Percentiles rank a stretch among this genome's conserved stretches.
Evolutionary conservation across 2,113 vertebrate genomes (phyloP).

Genomic region (Pedionomus torquatus): DNA sequence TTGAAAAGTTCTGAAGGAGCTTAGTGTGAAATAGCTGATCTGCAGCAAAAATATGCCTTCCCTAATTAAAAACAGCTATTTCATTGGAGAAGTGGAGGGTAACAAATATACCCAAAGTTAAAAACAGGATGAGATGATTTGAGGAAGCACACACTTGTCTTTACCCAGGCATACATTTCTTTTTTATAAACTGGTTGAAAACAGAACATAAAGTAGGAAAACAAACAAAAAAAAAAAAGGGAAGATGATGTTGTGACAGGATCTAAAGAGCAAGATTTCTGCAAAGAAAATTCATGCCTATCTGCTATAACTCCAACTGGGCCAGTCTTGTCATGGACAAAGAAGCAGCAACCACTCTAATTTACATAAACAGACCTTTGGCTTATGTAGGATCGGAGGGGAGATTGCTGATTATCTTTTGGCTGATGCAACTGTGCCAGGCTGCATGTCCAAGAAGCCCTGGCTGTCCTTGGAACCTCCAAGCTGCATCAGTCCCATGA

Average conservation of each 20-base stretch:
- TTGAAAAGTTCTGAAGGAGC: slow-evolving; percentile 30
- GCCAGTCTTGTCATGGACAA: not conserved
- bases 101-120: not conserved
- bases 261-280: not conserved
- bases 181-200: not conserved
- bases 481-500: not conserved
- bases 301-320: not conserved
- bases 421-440: not conserved
- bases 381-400: not conserved
- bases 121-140: not conserved
- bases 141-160: not conserved
- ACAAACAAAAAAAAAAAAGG: not conserved
- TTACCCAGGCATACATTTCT: not conserved
- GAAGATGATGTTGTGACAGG: not conserved
- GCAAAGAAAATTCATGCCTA: not conserved
- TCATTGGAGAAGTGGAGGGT: not conserved
- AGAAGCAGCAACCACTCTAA: not conserved
- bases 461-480: not conserved
- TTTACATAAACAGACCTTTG: not conserved
- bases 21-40: slow-evolving; percentile 24
- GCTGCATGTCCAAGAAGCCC: not conserved
- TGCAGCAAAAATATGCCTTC: slow-evolving; percentile 28
- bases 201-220: not conserved
- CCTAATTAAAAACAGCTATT: slow-evolving; percentile 28
- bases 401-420: not conserved